Conservation (phyloP, 2,797 vertebrate genomes). For the Psittacula echo region DNA sequence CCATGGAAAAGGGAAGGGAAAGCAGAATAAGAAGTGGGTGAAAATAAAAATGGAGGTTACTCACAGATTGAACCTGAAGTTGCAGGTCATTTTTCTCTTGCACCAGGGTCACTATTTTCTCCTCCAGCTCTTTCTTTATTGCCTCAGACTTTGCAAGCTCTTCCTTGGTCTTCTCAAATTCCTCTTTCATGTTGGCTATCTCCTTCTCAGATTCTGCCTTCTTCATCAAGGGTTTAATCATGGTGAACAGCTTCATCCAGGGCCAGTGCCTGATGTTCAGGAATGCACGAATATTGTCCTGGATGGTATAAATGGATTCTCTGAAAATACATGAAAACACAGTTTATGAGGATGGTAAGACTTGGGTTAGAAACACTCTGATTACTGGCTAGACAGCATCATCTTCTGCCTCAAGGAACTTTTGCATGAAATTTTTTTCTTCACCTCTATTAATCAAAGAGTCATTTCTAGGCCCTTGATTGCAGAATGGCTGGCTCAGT, state of each 20-base stretch:
- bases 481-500: background rate
- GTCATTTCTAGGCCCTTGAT: background rate
- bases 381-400: background rate
- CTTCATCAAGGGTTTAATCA: constrained; percentile 81
- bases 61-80: constrained; percentile 81
- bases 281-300: constrained; percentile 90
- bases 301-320: constrained; percentile 83
- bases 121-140: constrained; percentile 78
- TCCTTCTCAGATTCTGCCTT: constrained; percentile 82
- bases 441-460: background rate
- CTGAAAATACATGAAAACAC: constrained; percentile 52
- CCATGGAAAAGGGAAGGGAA: background rate
- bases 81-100: constrained; percentile 82
- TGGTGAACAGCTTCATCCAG: constrained; percentile 83
- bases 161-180: constrained; percentile 80
- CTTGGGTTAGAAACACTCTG: background rate
- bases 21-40: background rate
- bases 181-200: constrained; percentile 82
- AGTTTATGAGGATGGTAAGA: background rate
- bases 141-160: constrained; percentile 75
- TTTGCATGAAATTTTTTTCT: background rate
- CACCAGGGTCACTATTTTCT: constrained; percentile 77
- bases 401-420: background rate
- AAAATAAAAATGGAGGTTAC: constrained; percentile 14
- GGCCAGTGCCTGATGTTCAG: constrained; percentile 93